Evolutionary conservation across 2,888 invertebrate species (phyloP).

Genomic region (Parnassius smintheus): DNA sequence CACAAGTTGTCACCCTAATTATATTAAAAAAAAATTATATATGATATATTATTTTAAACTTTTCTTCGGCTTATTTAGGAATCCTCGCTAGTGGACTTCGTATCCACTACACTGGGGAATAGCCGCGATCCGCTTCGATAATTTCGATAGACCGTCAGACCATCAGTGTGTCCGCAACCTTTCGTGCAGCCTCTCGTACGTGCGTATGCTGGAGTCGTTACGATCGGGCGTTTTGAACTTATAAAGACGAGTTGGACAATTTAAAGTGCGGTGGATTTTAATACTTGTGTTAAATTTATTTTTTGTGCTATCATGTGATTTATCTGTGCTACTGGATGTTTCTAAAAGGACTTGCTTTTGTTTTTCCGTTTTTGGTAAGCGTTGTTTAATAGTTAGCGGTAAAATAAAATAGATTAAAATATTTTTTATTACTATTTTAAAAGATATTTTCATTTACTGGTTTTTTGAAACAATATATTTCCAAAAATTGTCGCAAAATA

Average conservation of each 20-base stretch:
- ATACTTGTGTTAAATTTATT: slow-evolving; percentile 1
- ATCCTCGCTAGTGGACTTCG: background rate
- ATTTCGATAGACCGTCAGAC: background rate
- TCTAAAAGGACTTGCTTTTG: slow-evolving; percentile 7
- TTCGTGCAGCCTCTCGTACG: slow-evolving; percentile 6
- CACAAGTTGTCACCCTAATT: too few relatives aligned
- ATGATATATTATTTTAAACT: too few relatives aligned
- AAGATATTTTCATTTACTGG: background rate
- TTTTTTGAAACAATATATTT: too few relatives aligned
- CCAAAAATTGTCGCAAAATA: too few relatives aligned
- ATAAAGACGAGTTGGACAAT: slow-evolving; percentile 2
- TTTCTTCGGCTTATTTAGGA: background rate
- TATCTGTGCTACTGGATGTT: slow-evolving; percentile 14
- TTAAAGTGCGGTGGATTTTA: slow-evolving; percentile 13
- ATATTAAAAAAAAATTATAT: too few relatives aligned
- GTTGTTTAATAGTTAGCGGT: background rate
- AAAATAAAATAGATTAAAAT: background rate
- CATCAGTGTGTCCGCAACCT: slow-evolving; percentile 32
- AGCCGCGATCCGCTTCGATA: background rate
- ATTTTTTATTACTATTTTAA: background rate
- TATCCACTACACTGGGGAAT: background rate
- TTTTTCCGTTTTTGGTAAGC: slow-evolving; percentile 3
- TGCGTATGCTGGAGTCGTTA: background rate
- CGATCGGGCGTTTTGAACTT: slow-evolving; percentile 5
- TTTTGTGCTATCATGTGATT: slow-evolving; percentile 22